Conservation (phyloP, 64 coral and sea anemone species). For the Hydrozoanthus tunicans region DNA sequence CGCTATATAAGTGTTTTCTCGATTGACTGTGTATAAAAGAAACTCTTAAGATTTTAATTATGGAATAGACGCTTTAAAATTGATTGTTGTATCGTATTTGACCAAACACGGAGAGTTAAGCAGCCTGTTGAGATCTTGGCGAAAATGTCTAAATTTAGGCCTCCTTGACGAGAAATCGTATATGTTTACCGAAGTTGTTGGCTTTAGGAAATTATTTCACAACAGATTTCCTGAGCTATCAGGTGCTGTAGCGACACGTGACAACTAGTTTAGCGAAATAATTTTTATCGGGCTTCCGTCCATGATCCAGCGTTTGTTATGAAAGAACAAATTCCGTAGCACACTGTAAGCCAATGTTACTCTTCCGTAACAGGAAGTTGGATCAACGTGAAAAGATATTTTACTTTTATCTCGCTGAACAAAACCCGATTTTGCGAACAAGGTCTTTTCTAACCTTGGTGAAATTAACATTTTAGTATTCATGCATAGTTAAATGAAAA, state of each 20-base stretch:
- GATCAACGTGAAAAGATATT: not conserved
- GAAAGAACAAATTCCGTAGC: slow-evolving; percentile 18
- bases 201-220: slow-evolving; percentile 44
- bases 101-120: slow-evolving; percentile 48
- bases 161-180: slow-evolving; percentile 19
- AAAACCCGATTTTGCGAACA: slow-evolving; percentile 27
- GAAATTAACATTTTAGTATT: slow-evolving; percentile 75
- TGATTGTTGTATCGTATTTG: slow-evolving; percentile 26
- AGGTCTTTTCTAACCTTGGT: not conserved
- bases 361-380: not conserved
- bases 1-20: not conserved
- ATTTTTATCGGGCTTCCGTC: not conserved
- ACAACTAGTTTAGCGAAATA: not conserved
- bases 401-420: not conserved
- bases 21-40: not conserved
- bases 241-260: slow-evolving; percentile 20
- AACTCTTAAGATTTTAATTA: slow-evolving; percentile 13
- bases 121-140: slow-evolving; percentile 41
- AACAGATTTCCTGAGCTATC: slow-evolving; percentile 36
- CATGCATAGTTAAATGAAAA: slow-evolving; percentile 52
- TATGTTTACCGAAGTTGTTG: slow-evolving; percentile 57
- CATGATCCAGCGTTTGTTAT: not conserved
- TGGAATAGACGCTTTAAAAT: slow-evolving; percentile 18
- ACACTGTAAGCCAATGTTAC: not conserved
- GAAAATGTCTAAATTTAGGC: slow-evolving; percentile 56